These are phyloP conservation scores for Habropoda laboriosa DNA, from an alignment of 1,140 invertebrate genomes.

Conservation along the genomic window DNA sequence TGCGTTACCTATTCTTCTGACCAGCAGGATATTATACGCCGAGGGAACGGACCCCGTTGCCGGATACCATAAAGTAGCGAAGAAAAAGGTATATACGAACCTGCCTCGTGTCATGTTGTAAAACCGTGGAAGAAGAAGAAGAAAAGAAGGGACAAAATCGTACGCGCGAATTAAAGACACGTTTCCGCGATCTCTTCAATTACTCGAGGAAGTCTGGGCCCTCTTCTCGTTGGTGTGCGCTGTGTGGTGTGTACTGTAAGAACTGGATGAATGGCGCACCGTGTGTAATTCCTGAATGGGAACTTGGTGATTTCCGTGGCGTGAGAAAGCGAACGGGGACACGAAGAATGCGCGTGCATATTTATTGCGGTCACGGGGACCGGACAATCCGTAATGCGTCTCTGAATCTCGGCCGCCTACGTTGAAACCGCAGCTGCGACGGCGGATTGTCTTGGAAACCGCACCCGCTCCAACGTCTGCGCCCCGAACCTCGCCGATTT, in stretches of 20 bases:
- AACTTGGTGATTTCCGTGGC: background rate
- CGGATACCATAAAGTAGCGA: conserved; percentile 52
- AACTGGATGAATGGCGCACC: too few species aligned
- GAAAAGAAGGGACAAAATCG: too few species aligned
- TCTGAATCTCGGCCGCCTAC: conserved; percentile 20
- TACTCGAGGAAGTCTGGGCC: too few species aligned
- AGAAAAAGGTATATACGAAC: conserved; percentile 30
- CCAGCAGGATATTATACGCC: conserved; percentile 61
- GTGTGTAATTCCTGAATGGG: background rate
- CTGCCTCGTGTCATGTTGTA: background rate
- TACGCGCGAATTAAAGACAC: background rate
- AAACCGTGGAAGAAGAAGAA: too few species aligned
- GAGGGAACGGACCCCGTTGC: conserved; percentile 46
- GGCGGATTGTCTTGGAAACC: conserved; percentile 36
- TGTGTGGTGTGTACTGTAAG: too few species aligned
- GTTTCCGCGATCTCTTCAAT: background rate
- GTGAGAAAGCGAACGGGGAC: conserved; percentile 1
- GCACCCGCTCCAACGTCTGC: conserved; percentile 13
- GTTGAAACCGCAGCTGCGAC: conserved; percentile 35
- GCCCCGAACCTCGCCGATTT: conserved; percentile 13
- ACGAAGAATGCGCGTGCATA: conserved; percentile 1
- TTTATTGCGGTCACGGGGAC: conserved; percentile 21
- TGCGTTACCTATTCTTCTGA: conserved; percentile 68
- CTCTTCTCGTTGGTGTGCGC: too few species aligned
- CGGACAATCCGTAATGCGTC: conserved; percentile 20